Conservation (phyloP, 2,797 vertebrate genomes). For the Tapera naevia region DNA sequence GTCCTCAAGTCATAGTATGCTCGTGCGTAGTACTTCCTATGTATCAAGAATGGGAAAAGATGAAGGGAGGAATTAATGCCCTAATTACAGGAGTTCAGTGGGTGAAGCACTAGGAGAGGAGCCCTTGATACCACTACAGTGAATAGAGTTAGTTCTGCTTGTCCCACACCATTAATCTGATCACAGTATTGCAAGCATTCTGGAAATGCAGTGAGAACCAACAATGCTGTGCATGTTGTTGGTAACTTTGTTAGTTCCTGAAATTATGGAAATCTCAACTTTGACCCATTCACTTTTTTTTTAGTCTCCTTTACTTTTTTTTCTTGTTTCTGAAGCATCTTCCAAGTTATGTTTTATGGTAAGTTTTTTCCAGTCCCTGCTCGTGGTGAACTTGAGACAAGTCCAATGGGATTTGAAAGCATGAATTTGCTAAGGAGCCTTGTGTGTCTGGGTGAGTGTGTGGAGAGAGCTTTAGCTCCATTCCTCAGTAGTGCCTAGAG, state of each 20-base stretch:
- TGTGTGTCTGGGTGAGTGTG: not conserved
- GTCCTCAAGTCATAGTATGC: not conserved
- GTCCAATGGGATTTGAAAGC: not conserved
- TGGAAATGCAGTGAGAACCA: not conserved
- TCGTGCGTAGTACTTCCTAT: not conserved
- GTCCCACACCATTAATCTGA: not conserved
- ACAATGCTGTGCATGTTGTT: not conserved
- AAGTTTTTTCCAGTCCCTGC: not conserved
- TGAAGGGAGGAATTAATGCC: not conserved
- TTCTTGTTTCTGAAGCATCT: not conserved
- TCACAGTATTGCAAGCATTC: not conserved
- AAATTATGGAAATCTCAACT: not conserved
- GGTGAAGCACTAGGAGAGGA: not conserved
- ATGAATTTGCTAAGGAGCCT: not conserved
- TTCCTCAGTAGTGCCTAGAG: not conserved
- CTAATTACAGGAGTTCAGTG: rapidly evolving
- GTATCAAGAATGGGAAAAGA: not conserved
- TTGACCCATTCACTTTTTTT: not conserved
- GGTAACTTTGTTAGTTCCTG: not conserved
- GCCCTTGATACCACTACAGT: not conserved
- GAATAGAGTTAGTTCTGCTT: not conserved
- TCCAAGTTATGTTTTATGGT: not conserved
- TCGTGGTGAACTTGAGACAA: not conserved
- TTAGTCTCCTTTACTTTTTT: not conserved
- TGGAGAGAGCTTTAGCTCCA: not conserved